Base-by-base conservation (phyloP, 2,888 invertebrate species). In the Notodonta dromedarius region DNA sequence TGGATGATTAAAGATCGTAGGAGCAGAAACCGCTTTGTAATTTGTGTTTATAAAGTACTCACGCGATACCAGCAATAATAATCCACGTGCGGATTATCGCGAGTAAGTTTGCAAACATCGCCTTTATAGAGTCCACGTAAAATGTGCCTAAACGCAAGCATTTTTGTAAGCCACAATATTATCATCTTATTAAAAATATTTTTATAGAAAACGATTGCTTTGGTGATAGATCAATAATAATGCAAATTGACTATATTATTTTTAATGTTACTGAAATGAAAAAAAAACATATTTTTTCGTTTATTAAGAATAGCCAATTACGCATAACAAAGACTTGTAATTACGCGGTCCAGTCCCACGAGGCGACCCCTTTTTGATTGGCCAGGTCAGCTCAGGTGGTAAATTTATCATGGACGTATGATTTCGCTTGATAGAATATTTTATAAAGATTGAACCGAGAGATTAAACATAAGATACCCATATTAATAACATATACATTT, bases 1-100 rank as follows among this genome's bases (percentile, higher is more conserved):
- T 52, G 52, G 32, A 52, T 52, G 52, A 32, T 52, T 32, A 52
- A 52, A 35, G 32, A 52, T 52, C 13, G 32, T 60, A 35, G 12
- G 32, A 52, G 52, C 32, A 1, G 24, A 52, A 52, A 52, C 13
- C 13, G 52, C 52, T 52, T 35, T 12, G 32, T 52, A 13, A 32
- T 32, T 52, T 52, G 32, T 32, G 16, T 12, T 32, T 52, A 12
- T 13, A 52, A 32, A 4, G 50, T 16, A 16, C 16, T 9, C 9
- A 24, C 24, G 24, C 24, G 24, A 24, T 24, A 24, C 24, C 24
- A 24, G 24, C 24, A 24, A 24, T 24, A 24, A 24, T 24, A 24
- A 24, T 24, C 24, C 24, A 24, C 24, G 24, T 24, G 14, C 16
- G 14, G 14, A 35, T 35, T 35, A 35, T 35, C 35, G 35, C 35